These are phyloP conservation scores for Grantiella picta DNA, from an alignment of 2,113 vertebrate genomes.

Conservation along the genomic window DNA sequence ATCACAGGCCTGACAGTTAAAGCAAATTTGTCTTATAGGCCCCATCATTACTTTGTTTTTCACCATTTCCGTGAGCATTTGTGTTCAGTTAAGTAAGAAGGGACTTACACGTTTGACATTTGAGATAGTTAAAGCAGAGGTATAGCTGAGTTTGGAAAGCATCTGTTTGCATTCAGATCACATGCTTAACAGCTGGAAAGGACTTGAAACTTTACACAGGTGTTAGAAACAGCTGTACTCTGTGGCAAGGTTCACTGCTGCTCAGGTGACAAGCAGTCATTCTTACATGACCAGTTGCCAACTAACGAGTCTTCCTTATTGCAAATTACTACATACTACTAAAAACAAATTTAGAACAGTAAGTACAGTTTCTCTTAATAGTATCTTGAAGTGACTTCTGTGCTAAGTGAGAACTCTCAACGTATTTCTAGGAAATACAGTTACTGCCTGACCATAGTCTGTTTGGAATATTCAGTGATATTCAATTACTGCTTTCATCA, in stretches of 20 bases:
- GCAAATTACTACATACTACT: neutral
- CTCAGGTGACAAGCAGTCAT: neutral
- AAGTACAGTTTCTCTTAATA: neutral
- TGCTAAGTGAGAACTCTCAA: neutral
- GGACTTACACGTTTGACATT: neutral
- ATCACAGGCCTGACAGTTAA: neutral
- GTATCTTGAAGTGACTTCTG: neutral
- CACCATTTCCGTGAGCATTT: neutral
- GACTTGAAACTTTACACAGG: neutral
- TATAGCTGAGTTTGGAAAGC: neutral
- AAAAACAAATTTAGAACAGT: neutral
- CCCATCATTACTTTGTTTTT: neutral
- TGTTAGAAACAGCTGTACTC: conserved; percentile 1
- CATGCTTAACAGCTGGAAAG: neutral
- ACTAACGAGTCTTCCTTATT: neutral
- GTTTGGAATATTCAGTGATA: neutral
- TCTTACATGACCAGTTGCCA: neutral
- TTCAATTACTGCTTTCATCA: neutral
- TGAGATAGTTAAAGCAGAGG: neutral
- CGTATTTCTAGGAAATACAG: neutral
- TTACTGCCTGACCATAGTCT: neutral
- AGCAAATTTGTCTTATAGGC: neutral
- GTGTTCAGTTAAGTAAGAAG: neutral
- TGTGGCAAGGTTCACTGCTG: neutral
- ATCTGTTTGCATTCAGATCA: neutral